Evolutionary conservation across 1,140 invertebrate species (phyloP).

Genomic region (Bacillus rossius): DNA sequence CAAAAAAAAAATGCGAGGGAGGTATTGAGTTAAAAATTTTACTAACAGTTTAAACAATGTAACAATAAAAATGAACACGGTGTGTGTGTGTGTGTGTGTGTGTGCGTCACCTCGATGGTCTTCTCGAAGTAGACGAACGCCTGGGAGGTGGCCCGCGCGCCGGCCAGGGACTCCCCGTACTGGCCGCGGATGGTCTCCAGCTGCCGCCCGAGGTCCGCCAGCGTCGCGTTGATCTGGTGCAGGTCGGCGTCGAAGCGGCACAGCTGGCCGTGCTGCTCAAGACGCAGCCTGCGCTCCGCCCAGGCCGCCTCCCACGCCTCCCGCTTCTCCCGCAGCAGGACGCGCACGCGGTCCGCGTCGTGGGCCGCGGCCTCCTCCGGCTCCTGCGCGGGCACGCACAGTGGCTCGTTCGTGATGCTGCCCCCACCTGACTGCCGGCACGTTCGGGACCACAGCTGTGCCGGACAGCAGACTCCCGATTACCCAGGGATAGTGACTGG

Average conservation of each 20-base stretch:
- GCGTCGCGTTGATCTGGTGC: constrained; percentile 63
- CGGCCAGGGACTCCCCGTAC: constrained; percentile 64
- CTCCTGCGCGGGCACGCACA: constrained; percentile 51
- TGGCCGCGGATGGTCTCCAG: constrained; percentile 55
- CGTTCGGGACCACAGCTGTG: too few species aligned
- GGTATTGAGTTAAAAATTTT: too few species aligned
- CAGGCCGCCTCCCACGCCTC: constrained; percentile 54
- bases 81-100: too few species aligned
- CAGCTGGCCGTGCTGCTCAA: constrained; percentile 59
- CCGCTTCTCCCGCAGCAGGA: constrained; percentile 48
- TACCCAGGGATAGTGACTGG: too few species aligned
- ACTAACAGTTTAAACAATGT: too few species aligned
- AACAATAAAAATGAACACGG: too few species aligned
- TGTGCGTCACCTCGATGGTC: constrained; percentile 72
- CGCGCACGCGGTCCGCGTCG: constrained; percentile 64
- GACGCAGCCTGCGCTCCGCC: constrained; percentile 49
- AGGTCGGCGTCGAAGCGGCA: constrained; percentile 68
- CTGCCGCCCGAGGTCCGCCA: constrained; percentile 60
- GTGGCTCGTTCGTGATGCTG: too few species aligned
- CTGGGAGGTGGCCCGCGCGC: constrained; percentile 60
- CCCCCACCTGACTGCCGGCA: too few species aligned
- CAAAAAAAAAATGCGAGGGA: too few species aligned
- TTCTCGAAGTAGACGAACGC: constrained; percentile 74
- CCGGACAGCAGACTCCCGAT: too few species aligned
- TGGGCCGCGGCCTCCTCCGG: constrained; percentile 56